Evolutionary conservation across 2,113 vertebrate genomes (phyloP).

Genomic region (Rattus rattus): DNA sequence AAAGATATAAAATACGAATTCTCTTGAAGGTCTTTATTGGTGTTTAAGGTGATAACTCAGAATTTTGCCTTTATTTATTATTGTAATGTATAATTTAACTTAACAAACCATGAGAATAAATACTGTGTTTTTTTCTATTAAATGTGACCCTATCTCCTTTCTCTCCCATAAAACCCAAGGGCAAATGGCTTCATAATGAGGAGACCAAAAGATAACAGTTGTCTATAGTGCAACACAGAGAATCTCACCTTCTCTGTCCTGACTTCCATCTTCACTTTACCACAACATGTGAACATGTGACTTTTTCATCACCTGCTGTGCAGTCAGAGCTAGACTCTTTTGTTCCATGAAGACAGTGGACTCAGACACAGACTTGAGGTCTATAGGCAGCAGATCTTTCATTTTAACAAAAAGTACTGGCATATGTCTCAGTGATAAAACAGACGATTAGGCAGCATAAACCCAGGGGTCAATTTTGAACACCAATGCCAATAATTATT

Average conservation of each 20-base stretch:
- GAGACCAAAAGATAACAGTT: not conserved
- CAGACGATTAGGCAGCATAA: not conserved
- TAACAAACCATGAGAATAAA: slow-evolving; percentile 67
- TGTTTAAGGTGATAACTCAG: slow-evolving; percentile 71
- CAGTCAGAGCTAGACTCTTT: not conserved
- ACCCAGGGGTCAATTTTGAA: not conserved
- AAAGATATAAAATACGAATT: slow-evolving; percentile 61
- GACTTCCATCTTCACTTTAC: not conserved
- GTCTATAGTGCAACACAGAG: not conserved
- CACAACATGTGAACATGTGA: not conserved
- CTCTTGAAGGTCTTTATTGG: slow-evolving; percentile 58
- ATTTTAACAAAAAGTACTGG: not conserved
- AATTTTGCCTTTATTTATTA: slow-evolving; percentile 73
- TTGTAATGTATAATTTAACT: slow-evolving; percentile 58
- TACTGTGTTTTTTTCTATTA: not conserved
- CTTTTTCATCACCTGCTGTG: not conserved
- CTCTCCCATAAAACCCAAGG: not conserved
- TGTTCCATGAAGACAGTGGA: not conserved
- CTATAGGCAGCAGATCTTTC: not conserved
- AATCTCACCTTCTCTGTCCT: not conserved
- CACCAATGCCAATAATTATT: not conserved
- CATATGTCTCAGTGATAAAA: not conserved
- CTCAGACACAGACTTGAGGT: not conserved
- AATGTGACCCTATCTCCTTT: slow-evolving; percentile 24
- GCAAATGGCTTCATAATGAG: not conserved